phyloP scores from a whole-genome alignment of 2,888 invertebrate genomes.

The Gisinianus flammeolus region DNA sequence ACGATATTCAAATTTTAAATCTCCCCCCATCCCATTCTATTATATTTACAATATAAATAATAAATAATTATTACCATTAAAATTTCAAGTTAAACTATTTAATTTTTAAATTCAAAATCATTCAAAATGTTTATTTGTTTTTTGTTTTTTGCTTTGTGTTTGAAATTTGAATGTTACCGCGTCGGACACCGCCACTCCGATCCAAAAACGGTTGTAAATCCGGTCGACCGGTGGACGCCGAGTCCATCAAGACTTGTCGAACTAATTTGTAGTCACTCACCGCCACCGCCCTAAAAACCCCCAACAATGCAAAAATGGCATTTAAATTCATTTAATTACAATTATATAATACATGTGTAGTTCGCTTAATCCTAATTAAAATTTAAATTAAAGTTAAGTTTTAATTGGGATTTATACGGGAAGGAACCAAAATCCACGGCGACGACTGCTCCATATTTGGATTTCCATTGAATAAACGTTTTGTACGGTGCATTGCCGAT shows the following conservation, averaged over 20 bases:
- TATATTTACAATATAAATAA: no score
- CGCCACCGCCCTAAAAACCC: constrained; percentile 51
- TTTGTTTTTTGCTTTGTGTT: no score
- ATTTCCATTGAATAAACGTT: constrained; percentile 43
- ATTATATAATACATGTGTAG: no score
- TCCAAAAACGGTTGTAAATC: constrained; percentile 48
- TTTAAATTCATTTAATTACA: no score
- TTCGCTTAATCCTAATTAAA: no score
- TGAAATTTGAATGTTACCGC: constrained; percentile 43
- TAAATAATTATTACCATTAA: no score
- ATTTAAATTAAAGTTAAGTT: neutral
- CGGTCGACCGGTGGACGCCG: constrained; percentile 49
- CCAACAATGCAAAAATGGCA: no score
- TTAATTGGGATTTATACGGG: constrained; percentile 43
- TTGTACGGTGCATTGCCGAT: constrained; percentile 46
- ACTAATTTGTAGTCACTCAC: constrained; percentile 53
- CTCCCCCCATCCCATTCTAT: no score
- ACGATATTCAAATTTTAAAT: no score
- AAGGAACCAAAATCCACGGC: constrained; percentile 54
- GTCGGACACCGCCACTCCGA: constrained; percentile 47
- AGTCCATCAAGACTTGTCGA: constrained; percentile 41
- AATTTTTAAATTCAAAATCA: no score
- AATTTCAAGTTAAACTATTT: no score
- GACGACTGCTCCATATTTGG: constrained; percentile 51
- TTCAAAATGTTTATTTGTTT: no score